Conservation (phyloP, 2,888 invertebrate species). For the Frankliniella fusca region DNA sequence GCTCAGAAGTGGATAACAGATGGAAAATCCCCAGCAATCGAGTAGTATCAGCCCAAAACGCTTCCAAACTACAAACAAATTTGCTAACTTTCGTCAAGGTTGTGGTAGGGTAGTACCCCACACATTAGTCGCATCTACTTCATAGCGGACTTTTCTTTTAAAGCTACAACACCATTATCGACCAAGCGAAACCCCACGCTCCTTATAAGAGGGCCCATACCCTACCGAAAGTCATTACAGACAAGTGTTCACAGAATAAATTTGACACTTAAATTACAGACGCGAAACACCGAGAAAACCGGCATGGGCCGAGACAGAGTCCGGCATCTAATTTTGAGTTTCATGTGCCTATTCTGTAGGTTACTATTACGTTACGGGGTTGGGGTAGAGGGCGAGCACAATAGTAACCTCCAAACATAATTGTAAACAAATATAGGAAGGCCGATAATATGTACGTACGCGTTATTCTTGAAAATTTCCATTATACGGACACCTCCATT, state of each 20-base stretch:
- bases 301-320: neutral
- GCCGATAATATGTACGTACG: neutral
- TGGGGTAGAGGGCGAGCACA: no score
- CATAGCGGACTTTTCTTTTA: neutral
- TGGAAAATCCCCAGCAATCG: neutral
- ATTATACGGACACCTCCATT: constrained; percentile 14
- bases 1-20: no score
- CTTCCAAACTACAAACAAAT: neutral
- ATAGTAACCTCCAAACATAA: no score
- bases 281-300: neutral
- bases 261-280: neutral
- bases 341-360: neutral
- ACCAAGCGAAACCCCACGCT: neutral
- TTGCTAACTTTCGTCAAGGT: neutral
- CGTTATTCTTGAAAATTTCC: neutral
- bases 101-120: constrained; percentile 12
- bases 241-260: neutral
- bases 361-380: no score
- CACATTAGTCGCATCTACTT: neutral
- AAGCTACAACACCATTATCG: no score
- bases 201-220: no score
- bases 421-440: neutral
- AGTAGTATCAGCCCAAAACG: neutral
- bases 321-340: neutral
- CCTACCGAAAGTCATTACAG: no score